A percentile compares a stretch with the other conserved stretches of the same genome.
Conservation (phyloP, 2,113 vertebrate species). For the Ancistrus triradiatus region DNA sequence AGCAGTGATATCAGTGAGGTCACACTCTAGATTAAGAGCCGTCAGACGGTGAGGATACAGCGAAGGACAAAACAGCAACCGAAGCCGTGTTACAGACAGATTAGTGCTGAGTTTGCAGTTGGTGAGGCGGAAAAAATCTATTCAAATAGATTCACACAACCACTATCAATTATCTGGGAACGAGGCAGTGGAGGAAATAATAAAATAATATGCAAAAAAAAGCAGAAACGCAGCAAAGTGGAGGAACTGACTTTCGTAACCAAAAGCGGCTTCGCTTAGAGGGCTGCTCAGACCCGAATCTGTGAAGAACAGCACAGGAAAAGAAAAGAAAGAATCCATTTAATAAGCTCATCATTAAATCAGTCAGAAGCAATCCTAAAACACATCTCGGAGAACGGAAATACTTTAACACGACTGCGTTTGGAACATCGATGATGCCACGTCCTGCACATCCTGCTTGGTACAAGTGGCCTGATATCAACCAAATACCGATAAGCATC, state of each 20-base stretch:
- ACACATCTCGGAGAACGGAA: too few relatives aligned
- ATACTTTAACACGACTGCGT: too few relatives aligned
- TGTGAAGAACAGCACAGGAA: slow-evolving; percentile 85
- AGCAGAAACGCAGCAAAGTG: slow-evolving; percentile 68
- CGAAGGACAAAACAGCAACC: slow-evolving; percentile 35
- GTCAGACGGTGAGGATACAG: slow-evolving; percentile 56
- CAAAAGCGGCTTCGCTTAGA: slow-evolving; percentile 92
- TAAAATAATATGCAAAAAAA: slow-evolving; percentile 50
- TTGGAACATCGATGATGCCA: too few relatives aligned
- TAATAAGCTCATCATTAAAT: slow-evolving; percentile 24
- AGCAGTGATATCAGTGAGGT: slow-evolving; percentile 53
- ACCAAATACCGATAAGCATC: too few relatives aligned
- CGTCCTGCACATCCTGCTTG: too few relatives aligned
- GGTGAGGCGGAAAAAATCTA: slow-evolving; percentile 43
- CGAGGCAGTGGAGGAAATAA: slow-evolving; percentile 30
- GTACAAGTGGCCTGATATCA: too few relatives aligned
- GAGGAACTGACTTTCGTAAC: slow-evolving; percentile 96
- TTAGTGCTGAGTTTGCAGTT: slow-evolving; percentile 54
- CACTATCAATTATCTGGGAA: not conserved
- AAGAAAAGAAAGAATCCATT: slow-evolving; percentile 41
- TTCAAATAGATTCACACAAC: not conserved
- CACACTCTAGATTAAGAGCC: slow-evolving; percentile 68
- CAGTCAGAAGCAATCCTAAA: too few relatives aligned
- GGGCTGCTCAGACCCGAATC: slow-evolving; percentile 96
- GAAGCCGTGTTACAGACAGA: slow-evolving; percentile 37